Conservation (phyloP, 2,113 vertebrate species). For the Tachysurus fulvidraco region DNA sequence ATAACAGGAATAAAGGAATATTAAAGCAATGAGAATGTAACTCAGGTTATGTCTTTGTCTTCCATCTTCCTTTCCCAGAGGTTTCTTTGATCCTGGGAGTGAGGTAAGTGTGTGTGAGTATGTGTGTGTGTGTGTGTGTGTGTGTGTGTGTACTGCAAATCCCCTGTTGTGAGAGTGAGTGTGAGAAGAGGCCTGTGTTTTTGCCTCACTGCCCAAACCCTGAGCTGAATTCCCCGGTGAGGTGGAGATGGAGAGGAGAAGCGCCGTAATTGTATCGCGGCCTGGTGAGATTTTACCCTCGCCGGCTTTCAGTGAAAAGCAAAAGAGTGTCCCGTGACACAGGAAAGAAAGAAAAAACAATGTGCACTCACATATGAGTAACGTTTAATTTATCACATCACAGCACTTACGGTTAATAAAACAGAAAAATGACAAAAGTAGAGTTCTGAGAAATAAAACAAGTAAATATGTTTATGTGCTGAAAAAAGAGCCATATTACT, state of each 20-base stretch:
- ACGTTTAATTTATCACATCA: constrained; percentile 84
- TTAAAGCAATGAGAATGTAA: background rate
- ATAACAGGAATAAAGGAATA: background rate
- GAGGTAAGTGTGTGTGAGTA: constrained; percentile 68
- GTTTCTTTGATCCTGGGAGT: constrained; percentile 64
- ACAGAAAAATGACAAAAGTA: constrained; percentile 1
- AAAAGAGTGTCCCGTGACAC: constrained; percentile 78
- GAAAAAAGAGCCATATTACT: background rate
- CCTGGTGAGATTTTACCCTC: constrained; percentile 82
- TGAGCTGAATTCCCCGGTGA: constrained; percentile 80
- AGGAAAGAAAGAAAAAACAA: constrained; percentile 76
- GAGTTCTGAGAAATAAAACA: background rate
- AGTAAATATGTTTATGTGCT: background rate
- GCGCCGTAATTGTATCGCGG: constrained; percentile 83
- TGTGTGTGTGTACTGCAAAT: constrained; percentile 12
- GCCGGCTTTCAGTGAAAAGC: constrained; percentile 81
- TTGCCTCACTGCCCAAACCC: constrained; percentile 87
- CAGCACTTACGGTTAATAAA: constrained; percentile 76
- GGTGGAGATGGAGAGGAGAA: constrained; percentile 78
- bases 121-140: constrained; percentile 58
- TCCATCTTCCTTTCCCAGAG: background rate
- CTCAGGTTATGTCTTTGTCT: background rate
- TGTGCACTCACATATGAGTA: constrained; percentile 85
- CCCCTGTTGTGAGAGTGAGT: constrained; percentile 68
- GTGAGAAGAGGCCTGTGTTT: constrained; percentile 81